Evolutionary conservation across 2,888 invertebrate genomes (phyloP).

Genomic region (Drosophila macrothrix): DNA sequence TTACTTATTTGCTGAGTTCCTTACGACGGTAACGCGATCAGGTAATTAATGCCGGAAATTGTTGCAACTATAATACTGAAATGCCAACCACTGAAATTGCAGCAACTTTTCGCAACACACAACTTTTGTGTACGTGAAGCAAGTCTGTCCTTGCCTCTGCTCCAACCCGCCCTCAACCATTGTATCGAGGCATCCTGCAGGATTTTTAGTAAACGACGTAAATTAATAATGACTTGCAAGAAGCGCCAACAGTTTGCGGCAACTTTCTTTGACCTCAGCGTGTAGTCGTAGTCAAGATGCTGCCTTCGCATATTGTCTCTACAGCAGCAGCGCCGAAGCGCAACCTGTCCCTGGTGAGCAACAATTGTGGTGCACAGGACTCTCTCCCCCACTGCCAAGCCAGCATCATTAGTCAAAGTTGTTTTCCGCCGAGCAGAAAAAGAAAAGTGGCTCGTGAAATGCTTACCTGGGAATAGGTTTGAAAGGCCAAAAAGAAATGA

Average conservation of each 20-base stretch:
- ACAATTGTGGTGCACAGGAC: slow-evolving; percentile 30
- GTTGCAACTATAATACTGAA: slow-evolving; percentile 54
- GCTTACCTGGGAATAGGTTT: slow-evolving; percentile 40
- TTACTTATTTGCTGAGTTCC: not conserved
- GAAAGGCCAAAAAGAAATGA: slow-evolving; percentile 14
- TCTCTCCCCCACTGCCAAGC: slow-evolving; percentile 29
- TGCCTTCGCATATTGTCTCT: slow-evolving; percentile 37
- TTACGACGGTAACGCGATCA: slow-evolving; percentile 30
- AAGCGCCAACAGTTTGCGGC: slow-evolving; percentile 52
- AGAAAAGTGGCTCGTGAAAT: slow-evolving; percentile 39
- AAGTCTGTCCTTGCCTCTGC: slow-evolving; percentile 15
- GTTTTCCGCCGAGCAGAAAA: slow-evolving; percentile 33
- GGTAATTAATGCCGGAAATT: slow-evolving; percentile 64
- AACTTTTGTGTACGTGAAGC: slow-evolving; percentile 21
- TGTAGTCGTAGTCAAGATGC: slow-evolving; percentile 8
- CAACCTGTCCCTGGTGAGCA: slow-evolving; percentile 23
- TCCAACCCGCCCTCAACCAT: not conserved
- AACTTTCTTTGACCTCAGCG: slow-evolving; percentile 43
- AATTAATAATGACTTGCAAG: slow-evolving; percentile 66
- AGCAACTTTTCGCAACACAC: slow-evolving; percentile 38
- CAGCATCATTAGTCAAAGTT: slow-evolving; percentile 68
- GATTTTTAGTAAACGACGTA: slow-evolving; percentile 50
- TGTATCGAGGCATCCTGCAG: slow-evolving; percentile 23
- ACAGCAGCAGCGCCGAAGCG: not conserved
- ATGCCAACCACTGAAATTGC: slow-evolving; percentile 24